Conservation (phyloP, 2,797 vertebrate species). For the Nyctalus aviator region DNA sequence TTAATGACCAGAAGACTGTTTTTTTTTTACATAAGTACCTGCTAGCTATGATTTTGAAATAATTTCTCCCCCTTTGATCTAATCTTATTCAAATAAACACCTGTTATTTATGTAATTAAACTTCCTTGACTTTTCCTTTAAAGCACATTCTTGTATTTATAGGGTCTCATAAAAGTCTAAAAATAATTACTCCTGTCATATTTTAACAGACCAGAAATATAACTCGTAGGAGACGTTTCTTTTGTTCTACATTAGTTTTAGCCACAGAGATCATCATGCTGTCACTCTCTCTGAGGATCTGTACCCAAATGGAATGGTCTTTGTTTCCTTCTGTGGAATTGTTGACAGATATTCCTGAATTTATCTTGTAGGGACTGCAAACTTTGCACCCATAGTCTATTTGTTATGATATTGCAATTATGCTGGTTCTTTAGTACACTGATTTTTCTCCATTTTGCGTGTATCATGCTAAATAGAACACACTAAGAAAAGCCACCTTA, state of each 20-base stretch:
- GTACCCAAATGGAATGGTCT: background rate
- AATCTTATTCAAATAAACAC: slow-evolving; percentile 20
- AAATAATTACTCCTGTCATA: background rate
- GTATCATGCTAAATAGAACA: background rate
- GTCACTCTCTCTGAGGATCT: background rate
- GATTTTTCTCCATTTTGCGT: background rate
- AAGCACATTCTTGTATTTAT: slow-evolving; percentile 37
- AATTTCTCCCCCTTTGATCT: slow-evolving; percentile 27
- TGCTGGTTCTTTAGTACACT: background rate
- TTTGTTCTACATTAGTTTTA: background rate
- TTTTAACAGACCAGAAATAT: background rate
- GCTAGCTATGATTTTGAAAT: slow-evolving; percentile 24
- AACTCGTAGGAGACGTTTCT: background rate
- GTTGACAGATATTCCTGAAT: background rate
- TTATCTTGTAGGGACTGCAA: background rate
- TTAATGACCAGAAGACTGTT: slow-evolving; percentile 49
- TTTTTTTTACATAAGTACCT: slow-evolving; percentile 56
- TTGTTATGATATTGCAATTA: background rate
- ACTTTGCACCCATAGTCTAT: background rate
- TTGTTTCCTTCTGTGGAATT: background rate
- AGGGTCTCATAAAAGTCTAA: slow-evolving; percentile 1
- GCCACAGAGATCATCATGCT: too few species aligned
- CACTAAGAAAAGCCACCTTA: background rate
- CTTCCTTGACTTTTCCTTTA: slow-evolving; percentile 48
- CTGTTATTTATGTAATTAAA: slow-evolving; percentile 35